A percentile compares a stretch with the other conserved stretches of the same genome.
Conservation (phyloP, 2,113 vertebrate genomes). For the Brachypodius melanocephalos region DNA sequence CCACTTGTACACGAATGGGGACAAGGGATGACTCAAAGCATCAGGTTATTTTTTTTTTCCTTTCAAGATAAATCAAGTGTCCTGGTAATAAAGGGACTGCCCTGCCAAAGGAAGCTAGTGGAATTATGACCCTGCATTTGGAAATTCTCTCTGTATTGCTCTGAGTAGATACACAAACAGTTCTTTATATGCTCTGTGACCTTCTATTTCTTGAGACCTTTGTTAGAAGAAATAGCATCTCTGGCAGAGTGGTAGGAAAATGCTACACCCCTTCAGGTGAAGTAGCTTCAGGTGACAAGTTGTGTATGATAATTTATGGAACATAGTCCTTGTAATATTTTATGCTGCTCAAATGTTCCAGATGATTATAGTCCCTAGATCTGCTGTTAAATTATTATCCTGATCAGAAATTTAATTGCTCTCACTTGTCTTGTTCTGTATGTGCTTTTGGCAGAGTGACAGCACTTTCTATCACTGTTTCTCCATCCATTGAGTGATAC, state of each 20-base stretch:
- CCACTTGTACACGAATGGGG: fast-evolving
- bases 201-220: neutral
- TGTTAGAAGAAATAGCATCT: neutral
- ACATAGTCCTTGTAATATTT: neutral
- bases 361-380: conserved; percentile 54
- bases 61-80: neutral
- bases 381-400: conserved; percentile 58
- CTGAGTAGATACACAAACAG: neutral
- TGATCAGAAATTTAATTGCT: conserved; percentile 66
- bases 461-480: conserved; percentile 46
- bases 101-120: neutral
- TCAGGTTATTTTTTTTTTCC: neutral
- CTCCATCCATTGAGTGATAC: neutral
- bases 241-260: neutral
- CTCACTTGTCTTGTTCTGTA: conserved; percentile 60
- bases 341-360: conserved; percentile 28
- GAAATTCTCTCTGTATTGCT: neutral
- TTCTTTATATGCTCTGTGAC: neutral
- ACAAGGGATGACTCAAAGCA: neutral
- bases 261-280: neutral
- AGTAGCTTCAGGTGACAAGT: neutral
- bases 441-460: conserved; percentile 54
- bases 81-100: neutral
- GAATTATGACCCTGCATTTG: neutral
- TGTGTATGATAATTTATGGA: neutral